Percentiles rank a stretch among this genome's conserved stretches.
Evolutionary conservation across 1,140 invertebrate species (phyloP).

Genomic region (Leptinotarsa lineolata): DNA sequence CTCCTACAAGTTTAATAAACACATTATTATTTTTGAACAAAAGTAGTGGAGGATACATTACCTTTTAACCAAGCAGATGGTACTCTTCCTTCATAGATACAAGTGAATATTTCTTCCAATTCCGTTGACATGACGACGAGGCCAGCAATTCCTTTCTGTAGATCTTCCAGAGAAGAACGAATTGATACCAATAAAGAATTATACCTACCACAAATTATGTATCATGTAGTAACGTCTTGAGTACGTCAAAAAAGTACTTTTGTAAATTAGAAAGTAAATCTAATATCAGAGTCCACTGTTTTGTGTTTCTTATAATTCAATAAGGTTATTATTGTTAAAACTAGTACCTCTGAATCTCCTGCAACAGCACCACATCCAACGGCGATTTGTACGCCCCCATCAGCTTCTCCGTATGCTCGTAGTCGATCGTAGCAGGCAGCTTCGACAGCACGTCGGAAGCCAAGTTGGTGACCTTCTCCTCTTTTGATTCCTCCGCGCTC

Average conservation of each 20-base stretch:
- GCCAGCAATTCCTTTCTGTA: constrained; percentile 79
- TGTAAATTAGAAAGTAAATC: too few relatives aligned
- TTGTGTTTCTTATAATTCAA: too few relatives aligned
- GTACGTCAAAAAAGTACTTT: too few relatives aligned
- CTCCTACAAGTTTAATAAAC: too few relatives aligned
- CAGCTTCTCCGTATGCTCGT: constrained; percentile 72
- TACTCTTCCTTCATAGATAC: constrained; percentile 77
- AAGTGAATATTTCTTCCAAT: constrained; percentile 78
- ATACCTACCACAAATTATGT: constrained; percentile 56
- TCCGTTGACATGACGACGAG: constrained; percentile 82
- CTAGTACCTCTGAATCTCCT: constrained; percentile 69
- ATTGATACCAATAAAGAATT: constrained; percentile 64
- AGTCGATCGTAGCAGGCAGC: constrained; percentile 74
- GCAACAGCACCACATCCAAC: constrained; percentile 79
- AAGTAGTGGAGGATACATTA: constrained; percentile 39
- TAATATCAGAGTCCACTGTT: too few relatives aligned
- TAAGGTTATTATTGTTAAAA: neutral
- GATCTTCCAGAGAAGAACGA: constrained; percentile 63
- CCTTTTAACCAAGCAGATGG: constrained; percentile 77
- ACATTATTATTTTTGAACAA: neutral
- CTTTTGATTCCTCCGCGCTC: constrained; percentile 63
- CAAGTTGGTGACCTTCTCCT: constrained; percentile 64
- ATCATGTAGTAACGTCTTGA: neutral
- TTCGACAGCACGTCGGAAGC: constrained; percentile 72
- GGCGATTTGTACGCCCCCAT: constrained; percentile 73